phyloP scores from a whole-genome alignment of 1,140 invertebrate genomes.

The Drosophila tristis region DNA sequence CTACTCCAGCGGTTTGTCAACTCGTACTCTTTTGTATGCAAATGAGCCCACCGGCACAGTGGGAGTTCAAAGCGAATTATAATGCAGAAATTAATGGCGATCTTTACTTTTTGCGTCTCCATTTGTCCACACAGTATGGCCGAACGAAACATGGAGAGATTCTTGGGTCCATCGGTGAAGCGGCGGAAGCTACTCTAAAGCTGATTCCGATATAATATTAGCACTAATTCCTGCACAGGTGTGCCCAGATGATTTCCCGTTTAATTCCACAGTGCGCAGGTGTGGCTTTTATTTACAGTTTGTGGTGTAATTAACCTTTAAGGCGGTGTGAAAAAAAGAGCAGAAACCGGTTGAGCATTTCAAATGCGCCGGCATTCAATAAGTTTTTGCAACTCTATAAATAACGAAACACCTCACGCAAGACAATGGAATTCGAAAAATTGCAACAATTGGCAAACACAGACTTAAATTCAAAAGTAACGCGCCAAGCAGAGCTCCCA shows the following conservation, averaged over 20 bases:
- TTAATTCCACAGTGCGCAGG: slow-evolving; percentile 31
- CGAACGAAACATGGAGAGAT: too few species aligned
- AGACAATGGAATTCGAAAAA: too few species aligned
- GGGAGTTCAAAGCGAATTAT: background rate
- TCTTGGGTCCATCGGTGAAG: too few species aligned
- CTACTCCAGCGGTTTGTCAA: slow-evolving; percentile 27
- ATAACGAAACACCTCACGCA: slow-evolving; percentile 25
- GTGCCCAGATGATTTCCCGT: background rate
- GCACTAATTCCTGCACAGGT: too few species aligned
- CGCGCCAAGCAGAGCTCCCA: too few species aligned
- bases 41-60: slow-evolving; percentile 33
- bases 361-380: slow-evolving; percentile 29
- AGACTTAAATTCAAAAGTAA: too few species aligned
- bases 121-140: too few species aligned
- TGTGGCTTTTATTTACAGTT: slow-evolving; percentile 50
- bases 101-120: too few species aligned
- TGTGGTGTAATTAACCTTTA: slow-evolving; percentile 54
- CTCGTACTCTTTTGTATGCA: slow-evolving; percentile 46
- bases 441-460: too few species aligned
- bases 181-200: too few species aligned
- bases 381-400: slow-evolving; percentile 39
- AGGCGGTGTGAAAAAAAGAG: slow-evolving; percentile 32
- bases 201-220: too few species aligned
- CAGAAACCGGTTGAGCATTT: slow-evolving; percentile 57
- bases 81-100: background rate